Evolutionary conservation across 2,113 vertebrate species (phyloP).

Genomic region (Carassius carassius): DNA sequence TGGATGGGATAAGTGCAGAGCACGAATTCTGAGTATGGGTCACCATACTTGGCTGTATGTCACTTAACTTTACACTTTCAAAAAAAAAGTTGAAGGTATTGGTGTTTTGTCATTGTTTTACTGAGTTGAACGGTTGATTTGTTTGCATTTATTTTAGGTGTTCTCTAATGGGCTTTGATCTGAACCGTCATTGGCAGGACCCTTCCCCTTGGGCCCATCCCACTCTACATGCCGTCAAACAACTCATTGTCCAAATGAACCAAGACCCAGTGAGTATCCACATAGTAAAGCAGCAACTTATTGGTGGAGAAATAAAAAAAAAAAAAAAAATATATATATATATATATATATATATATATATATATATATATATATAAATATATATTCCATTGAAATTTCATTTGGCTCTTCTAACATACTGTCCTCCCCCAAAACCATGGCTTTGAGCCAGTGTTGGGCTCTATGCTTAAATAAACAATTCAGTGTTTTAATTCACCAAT

Average conservation of each 20-base stretch:
- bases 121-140: slow-evolving; percentile 4
- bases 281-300: not conserved
- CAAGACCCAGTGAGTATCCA: slow-evolving; percentile 86
- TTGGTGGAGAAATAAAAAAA: no score
- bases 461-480: no score
- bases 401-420: not conserved
- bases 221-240: slow-evolving; percentile 92
- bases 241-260: slow-evolving; percentile 94
- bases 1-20: no score
- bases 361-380: no score
- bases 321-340: no score
- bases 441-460: no score
- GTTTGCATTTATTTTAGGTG: slow-evolving; percentile 76
- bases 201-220: slow-evolving; percentile 96
- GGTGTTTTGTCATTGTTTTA: not conserved
- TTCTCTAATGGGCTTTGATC: slow-evolving; percentile 96
- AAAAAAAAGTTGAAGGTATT: not conserved
- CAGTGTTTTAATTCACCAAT: not conserved
- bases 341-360: no score
- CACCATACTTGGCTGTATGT: no score
- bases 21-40: no score
- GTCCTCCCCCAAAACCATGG: not conserved
- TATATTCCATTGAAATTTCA: no score
- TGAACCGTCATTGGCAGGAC: slow-evolving; percentile 97
- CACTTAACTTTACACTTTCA: no score